These are phyloP conservation scores for Drosophila austrosaltans DNA, from an alignment of 2,888 invertebrate genomes.

Conservation along the genomic window DNA sequence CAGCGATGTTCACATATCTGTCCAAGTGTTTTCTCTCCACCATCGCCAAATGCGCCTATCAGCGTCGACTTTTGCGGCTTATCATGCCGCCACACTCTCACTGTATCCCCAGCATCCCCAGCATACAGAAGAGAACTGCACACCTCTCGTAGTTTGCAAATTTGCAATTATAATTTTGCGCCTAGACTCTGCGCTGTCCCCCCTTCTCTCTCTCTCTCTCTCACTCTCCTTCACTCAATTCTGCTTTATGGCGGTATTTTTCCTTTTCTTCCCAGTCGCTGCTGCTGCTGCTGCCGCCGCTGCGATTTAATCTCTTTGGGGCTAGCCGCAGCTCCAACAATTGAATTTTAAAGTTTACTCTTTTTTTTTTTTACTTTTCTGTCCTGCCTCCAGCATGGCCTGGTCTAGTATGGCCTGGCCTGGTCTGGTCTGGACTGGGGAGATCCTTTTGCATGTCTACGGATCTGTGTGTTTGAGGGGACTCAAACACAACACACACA, in stretches of 20 bases:
- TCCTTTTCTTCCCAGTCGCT: conserved; percentile 48
- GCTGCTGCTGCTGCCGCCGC: conserved; percentile 48
- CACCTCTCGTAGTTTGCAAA: conserved; percentile 47
- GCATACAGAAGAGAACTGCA: background rate
- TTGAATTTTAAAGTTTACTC: conserved; percentile 66
- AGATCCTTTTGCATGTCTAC: conserved; percentile 76
- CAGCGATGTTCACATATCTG: conserved; percentile 24
- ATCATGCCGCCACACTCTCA: conserved; percentile 78
- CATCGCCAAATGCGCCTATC: conserved; percentile 54
- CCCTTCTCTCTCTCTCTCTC: conserved; percentile 9
- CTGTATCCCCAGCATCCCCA: conserved; percentile 25
- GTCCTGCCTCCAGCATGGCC: conserved; percentile 21
- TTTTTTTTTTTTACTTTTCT: conserved; percentile 17
- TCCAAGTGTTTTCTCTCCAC: conserved; percentile 1
- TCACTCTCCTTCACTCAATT: conserved; percentile 23
- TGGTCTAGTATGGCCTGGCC: conserved; percentile 10
- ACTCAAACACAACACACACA: conserved; percentile 17
- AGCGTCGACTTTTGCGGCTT: conserved; percentile 52
- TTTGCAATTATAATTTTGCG: conserved; percentile 79
- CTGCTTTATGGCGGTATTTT: conserved; percentile 63
- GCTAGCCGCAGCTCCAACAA: conserved; percentile 62
- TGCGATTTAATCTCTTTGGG: conserved; percentile 62
- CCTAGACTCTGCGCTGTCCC: conserved; percentile 42
- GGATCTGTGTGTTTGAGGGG: conserved; percentile 26
- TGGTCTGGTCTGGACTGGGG: conserved; percentile 15